Conservation (phyloP, 2,888 invertebrate species). For the Eristalis intricaria region DNA sequence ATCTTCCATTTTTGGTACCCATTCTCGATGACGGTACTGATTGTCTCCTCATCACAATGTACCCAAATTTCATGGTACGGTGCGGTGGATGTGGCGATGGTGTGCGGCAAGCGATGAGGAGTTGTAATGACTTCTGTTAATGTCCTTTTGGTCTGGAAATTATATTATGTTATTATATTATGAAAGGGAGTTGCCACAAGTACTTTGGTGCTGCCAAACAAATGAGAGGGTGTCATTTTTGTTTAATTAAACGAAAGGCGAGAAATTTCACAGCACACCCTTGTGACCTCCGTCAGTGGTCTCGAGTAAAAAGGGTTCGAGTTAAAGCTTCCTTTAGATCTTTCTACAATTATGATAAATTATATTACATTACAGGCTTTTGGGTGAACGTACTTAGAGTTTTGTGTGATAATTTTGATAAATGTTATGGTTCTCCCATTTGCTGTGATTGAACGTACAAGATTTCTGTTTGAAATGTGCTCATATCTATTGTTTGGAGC, state of each 20-base stretch:
- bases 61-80: constrained; percentile 27
- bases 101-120: constrained; percentile 14
- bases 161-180: constrained; percentile 71
- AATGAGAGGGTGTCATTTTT: constrained; percentile 66
- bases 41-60: constrained; percentile 71
- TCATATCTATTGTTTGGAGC: constrained; percentile 22
- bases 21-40: constrained; percentile 65
- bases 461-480: background rate
- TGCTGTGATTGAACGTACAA: constrained; percentile 36
- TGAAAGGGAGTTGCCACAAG: constrained; percentile 71
- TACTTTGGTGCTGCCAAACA: constrained; percentile 59
- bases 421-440: constrained; percentile 61
- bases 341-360: constrained; percentile 70
- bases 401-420: constrained; percentile 70
- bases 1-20: constrained; percentile 60
- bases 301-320: constrained; percentile 55
- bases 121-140: constrained; percentile 74
- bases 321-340: constrained; percentile 29
- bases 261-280: constrained; percentile 65
- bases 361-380: constrained; percentile 66
- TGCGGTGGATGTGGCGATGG: background rate
- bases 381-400: constrained; percentile 47
- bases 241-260: constrained; percentile 72
- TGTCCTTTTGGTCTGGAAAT: constrained; percentile 72
- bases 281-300: constrained; percentile 45